Evolutionary conservation across 1,140 invertebrate genomes (phyloP).

Genomic region (Drosophila repleta): DNA sequence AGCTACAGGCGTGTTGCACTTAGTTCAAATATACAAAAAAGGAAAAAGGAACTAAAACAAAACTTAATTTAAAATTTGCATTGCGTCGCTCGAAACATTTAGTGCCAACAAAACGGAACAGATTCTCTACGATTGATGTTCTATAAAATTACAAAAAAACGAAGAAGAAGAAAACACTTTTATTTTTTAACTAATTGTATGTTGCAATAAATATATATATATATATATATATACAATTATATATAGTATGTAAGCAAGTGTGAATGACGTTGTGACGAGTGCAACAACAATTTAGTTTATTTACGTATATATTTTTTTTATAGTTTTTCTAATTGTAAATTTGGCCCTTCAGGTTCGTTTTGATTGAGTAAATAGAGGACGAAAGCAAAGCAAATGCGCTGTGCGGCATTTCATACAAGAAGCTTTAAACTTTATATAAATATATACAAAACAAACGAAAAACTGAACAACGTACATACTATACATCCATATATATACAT

Average conservation of each 20-base stretch:
- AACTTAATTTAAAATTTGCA: slow-evolving; percentile 20
- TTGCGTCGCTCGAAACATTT: slow-evolving; percentile 42
- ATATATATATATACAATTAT: slow-evolving; percentile 26
- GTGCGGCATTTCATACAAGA: slow-evolving; percentile 48
- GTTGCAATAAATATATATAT: slow-evolving; percentile 39
- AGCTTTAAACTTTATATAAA: slow-evolving; percentile 53
- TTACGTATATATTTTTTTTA: slow-evolving; percentile 18
- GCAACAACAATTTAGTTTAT: slow-evolving; percentile 28
- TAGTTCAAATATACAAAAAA: slow-evolving; percentile 62
- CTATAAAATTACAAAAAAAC: slow-evolving; percentile 9
- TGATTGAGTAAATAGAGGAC: slow-evolving; percentile 13
- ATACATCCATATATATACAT: too few relatives aligned
- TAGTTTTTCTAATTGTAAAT: slow-evolving; percentile 1
- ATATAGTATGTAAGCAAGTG: slow-evolving; percentile 33
- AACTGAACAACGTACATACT: slow-evolving; percentile 18
- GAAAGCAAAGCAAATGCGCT: slow-evolving; percentile 31
- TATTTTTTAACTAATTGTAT: slow-evolving; percentile 54
- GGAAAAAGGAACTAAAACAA: slow-evolving; percentile 16
- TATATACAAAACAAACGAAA: slow-evolving; percentile 20
- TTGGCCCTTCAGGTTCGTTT: slow-evolving; percentile 31
- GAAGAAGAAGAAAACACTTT: slow-evolving; percentile 9
- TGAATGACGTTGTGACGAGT: slow-evolving; percentile 25
- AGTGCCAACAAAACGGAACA: slow-evolving; percentile 61
- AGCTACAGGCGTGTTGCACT: slow-evolving; percentile 44
- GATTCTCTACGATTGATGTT: slow-evolving; percentile 30